phyloP scores from a whole-genome alignment of 2,113 vertebrate species.

The Chaetorhynchus papuensis region DNA sequence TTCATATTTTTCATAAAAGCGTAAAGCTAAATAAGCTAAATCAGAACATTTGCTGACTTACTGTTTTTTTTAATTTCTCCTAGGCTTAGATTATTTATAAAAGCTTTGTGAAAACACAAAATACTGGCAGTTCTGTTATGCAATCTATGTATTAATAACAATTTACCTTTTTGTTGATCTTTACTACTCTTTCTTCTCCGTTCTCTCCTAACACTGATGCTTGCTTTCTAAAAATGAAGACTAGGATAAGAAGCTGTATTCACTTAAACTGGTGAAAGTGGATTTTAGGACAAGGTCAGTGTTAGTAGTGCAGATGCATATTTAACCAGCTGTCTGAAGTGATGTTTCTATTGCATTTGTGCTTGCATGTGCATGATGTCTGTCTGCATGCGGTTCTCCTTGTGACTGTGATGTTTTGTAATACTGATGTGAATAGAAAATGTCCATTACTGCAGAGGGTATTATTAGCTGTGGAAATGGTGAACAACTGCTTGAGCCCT shows the following conservation, averaged over 20 bases:
- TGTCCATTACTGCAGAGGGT: not conserved
- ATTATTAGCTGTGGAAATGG: not conserved
- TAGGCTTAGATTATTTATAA: not conserved
- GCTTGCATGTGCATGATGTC: constrained; percentile 61
- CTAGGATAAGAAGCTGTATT: constrained; percentile 73
- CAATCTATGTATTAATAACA: constrained; percentile 20
- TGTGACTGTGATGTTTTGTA: not conserved
- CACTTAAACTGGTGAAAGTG: constrained; percentile 70
- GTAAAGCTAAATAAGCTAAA: not conserved
- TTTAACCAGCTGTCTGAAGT: constrained; percentile 64
- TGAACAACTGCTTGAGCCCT: not conserved
- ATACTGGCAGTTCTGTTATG: constrained; percentile 30
- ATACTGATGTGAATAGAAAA: not conserved
- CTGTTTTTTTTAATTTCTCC: not conserved
- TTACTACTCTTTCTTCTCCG: constrained; percentile 49
- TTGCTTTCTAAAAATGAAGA: constrained; percentile 80
- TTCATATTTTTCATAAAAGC: not conserved
- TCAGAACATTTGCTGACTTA: not conserved
- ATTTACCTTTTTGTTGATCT: constrained; percentile 55
- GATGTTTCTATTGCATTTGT: constrained; percentile 62
- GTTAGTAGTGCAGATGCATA: constrained; percentile 48
- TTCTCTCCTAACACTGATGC: constrained; percentile 70
- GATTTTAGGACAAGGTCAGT: constrained; percentile 75
- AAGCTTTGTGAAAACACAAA: constrained; percentile 25
- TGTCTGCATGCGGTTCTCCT: constrained; percentile 34